phyloP scores from a whole-genome alignment of 2,797 vertebrate genomes.

The Arnoldichthys spilopterus region DNA sequence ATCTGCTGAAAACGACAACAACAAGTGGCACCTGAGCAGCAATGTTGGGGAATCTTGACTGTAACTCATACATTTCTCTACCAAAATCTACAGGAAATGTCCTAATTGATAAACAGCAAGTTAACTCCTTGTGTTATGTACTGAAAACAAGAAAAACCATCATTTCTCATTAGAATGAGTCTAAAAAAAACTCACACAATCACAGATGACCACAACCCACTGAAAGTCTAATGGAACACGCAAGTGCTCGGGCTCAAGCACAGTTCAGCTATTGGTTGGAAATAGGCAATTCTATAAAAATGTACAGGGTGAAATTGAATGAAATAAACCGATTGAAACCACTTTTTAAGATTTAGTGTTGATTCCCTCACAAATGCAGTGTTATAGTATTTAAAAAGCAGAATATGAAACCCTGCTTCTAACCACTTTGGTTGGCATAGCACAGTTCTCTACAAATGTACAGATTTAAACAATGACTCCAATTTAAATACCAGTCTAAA shows the following conservation, averaged over 20 bases:
- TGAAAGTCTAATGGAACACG: neutral
- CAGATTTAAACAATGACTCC: too few species aligned
- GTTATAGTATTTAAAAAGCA: too few species aligned
- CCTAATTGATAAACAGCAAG: constrained; percentile 9
- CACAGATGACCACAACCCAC: neutral
- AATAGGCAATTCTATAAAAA: too few species aligned
- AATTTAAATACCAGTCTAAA: too few species aligned
- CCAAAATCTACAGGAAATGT: neutral
- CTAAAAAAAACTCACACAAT: neutral
- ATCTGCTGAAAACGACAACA: neutral
- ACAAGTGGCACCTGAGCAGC: neutral
- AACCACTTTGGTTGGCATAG: too few species aligned
- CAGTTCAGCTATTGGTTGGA: neutral
- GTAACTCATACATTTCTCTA: neutral
- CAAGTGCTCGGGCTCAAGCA: neutral
- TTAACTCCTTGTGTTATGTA: neutral
- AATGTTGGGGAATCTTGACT: too few species aligned
- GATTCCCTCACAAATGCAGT: too few species aligned
- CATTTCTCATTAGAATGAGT: neutral
- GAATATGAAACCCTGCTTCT: too few species aligned
- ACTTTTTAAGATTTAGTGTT: too few species aligned
- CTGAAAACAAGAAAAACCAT: neutral
- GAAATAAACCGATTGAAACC: too few species aligned
- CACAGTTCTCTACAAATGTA: too few species aligned
- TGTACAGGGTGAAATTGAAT: too few species aligned